Percentiles rank a stretch among this genome's conserved stretches.
These are phyloP conservation scores for Tricholauxania praeusta DNA, from an alignment of 2,888 invertebrate species.

Conservation along the genomic window DNA sequence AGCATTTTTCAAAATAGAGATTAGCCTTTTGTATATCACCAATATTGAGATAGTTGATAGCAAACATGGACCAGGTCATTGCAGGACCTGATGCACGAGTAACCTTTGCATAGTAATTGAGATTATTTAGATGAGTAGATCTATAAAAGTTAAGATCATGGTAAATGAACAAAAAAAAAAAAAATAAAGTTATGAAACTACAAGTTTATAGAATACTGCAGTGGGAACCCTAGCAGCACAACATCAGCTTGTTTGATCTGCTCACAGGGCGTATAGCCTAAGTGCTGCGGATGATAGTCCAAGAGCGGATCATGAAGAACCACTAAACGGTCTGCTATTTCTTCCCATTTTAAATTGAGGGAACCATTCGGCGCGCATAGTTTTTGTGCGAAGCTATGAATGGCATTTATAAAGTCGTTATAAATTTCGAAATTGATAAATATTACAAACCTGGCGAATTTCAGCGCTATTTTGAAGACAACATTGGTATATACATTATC, in stretches of 20 bases:
- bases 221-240: slow-evolving; percentile 72
- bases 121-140: slow-evolving; percentile 69
- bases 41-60: slow-evolving; percentile 70
- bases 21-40: slow-evolving; percentile 67
- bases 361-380: not conserved
- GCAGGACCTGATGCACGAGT: slow-evolving; percentile 72
- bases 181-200: slow-evolving; percentile 50
- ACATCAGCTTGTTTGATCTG: slow-evolving; percentile 74
- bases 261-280: slow-evolving; percentile 69
- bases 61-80: slow-evolving; percentile 76
- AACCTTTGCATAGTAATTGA: slow-evolving; percentile 71
- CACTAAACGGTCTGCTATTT: slow-evolving; percentile 70
- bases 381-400: not conserved
- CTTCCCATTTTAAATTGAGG: slow-evolving; percentile 52
- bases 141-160: slow-evolving; percentile 45
- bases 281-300: slow-evolving; percentile 74
- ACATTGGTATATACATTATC: slow-evolving; percentile 74
- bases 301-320: slow-evolving; percentile 69
- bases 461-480: slow-evolving; percentile 71
- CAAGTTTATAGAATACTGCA: slow-evolving; percentile 71
- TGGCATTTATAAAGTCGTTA: no score
- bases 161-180: not conserved
- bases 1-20: slow-evolving; percentile 70
- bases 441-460: slow-evolving; percentile 70
- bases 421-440: not conserved